Conservation (phyloP, 2,113 vertebrate genomes). For the Spheniscus mendiculus region DNA sequence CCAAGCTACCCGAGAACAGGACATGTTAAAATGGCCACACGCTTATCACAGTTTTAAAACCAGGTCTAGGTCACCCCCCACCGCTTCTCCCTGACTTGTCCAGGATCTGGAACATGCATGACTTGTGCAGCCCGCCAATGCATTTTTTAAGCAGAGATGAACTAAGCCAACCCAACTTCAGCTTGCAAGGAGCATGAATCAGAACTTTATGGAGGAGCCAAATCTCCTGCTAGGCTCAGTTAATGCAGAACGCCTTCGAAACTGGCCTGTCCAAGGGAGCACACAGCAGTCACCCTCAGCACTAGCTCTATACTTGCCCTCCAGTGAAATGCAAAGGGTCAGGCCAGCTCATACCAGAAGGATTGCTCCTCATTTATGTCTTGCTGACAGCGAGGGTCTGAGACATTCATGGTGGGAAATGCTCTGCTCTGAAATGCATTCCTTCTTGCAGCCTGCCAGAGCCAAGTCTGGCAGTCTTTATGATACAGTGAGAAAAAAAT, state of each 20-base stretch:
- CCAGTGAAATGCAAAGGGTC: background rate
- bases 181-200: background rate
- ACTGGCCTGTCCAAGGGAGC: background rate
- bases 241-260: background rate
- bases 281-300: background rate
- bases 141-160: background rate
- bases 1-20: background rate
- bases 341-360: background rate
- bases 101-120: background rate
- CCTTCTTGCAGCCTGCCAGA: background rate
- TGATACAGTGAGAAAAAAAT: background rate
- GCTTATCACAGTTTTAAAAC: background rate
- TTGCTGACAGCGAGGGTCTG: background rate
- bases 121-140: background rate
- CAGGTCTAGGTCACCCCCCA: background rate
- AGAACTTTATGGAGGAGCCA: slow-evolving; percentile 3
- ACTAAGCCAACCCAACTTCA: background rate
- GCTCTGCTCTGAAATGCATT: background rate
- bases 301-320: background rate
- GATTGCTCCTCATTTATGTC: background rate
- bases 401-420: background rate
- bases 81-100: background rate
- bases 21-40: background rate
- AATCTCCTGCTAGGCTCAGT: background rate
- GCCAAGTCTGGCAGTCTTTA: background rate